Evolutionary conservation across 2,797 vertebrate genomes (phyloP), one percentile per base, ranked within the genome.

Genomic region (Coregonus sp.): DNA sequence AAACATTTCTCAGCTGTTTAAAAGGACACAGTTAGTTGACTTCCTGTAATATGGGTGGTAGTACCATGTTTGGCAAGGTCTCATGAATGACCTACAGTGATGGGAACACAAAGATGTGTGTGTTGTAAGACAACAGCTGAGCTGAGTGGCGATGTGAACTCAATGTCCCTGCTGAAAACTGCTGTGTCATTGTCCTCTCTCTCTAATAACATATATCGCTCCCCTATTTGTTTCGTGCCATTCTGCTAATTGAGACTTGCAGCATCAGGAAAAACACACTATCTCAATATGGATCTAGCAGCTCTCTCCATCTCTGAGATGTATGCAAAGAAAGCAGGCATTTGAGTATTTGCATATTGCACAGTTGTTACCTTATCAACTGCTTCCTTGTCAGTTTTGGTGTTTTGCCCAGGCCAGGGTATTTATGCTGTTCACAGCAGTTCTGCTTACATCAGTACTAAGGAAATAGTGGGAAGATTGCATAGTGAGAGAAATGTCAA

Each of bases 141-240:
- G 7, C 16, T 73, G 83, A 47, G 69, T 35, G 66, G 9, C 54
- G 18, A 54, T 70, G 65, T 81, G 74, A 82, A 80, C 78, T 78
- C 77, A 78, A 78, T 85, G 84, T 63, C 87, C 85, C 86, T 82
- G 84, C n/a, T 4, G 51, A 63, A 89, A 90, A 92, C 78, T 87
- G 92, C 91, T 92, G 89, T 89, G 91, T 93, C 92, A 92, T 90
- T 86, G 89, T 25, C 25, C 25, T 25, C 25, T 25, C 25, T 25
- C 25, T 25, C 25, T 25, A 35, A 67, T 35, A 67, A 67, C 65
- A 67, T n/a, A 16, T 88, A 81, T 78, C 18, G 63, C 61, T 67
- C 76, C 84, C 76, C 74, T 33, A 77, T 12, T 77, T 63, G 76
- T 74, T 81, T 82, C 82, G 82, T 80, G 86, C 85, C 86, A 75